phyloP scores from a whole-genome alignment of 2,113 vertebrate genomes.

The Plotosus lineatus region DNA sequence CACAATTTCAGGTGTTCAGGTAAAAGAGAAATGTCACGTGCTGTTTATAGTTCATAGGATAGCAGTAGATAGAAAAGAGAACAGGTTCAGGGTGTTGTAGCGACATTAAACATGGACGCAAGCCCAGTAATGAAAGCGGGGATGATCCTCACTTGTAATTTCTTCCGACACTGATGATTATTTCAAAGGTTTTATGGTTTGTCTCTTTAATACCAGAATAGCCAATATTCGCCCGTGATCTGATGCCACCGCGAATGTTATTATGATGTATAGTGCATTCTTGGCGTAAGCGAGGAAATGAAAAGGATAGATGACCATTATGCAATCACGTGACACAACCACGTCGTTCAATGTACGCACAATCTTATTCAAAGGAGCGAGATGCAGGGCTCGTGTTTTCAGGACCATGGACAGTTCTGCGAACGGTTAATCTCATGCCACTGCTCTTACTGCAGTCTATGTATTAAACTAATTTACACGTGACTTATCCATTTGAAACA shows the following conservation, averaged over 20 bases:
- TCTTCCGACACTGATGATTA: background rate
- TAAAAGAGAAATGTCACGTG: no score
- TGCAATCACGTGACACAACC: conserved; percentile 7
- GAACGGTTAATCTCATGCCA: background rate
- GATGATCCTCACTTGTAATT: background rate
- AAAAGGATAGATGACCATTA: background rate
- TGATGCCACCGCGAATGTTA: background rate
- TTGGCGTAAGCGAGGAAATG: background rate
- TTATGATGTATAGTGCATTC: background rate
- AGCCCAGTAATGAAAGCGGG: background rate
- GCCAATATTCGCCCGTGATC: background rate
- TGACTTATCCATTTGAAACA: background rate
- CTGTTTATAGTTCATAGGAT: background rate
- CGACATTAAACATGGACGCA: background rate
- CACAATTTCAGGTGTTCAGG: background rate
- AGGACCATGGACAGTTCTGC: conserved; percentile 57
- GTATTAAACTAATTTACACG: background rate
- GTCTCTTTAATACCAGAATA: background rate
- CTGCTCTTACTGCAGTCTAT: background rate
- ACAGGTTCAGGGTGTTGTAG: background rate
- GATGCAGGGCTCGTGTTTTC: conserved; percentile 30
- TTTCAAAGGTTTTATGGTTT: background rate
- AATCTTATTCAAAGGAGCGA: background rate
- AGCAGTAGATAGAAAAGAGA: no score
- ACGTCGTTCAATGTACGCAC: background rate